Evolutionary conservation across 1,140 invertebrate species (phyloP), one percentile per base, ranked within the genome.

Genomic region (Hydropsyche tenuis): DNA sequence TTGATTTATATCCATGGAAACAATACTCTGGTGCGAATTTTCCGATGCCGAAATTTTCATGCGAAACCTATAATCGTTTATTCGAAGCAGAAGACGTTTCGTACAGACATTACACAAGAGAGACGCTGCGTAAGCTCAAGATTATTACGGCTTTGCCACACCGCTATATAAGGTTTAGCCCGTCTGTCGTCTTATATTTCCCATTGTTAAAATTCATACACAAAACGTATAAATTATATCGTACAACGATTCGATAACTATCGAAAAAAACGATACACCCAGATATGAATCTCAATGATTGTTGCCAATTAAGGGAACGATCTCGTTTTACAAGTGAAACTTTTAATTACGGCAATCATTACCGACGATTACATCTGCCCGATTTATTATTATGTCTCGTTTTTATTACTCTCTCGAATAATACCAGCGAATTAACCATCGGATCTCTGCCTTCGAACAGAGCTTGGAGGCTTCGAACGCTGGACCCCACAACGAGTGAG

Each of bases 111-210:
- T 60, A 60, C 56, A 60, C 23, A 27, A 60, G 23, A 60, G 23
- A 60, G 56, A 25, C 6, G 51, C 56, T 60, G 56, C 56, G 56
- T 60, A 60, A 60, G 56, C 56, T 60, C 56, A 14, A 60, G 56
- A 60, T 60, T 60, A 60, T 60, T 60, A 60, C n/a, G 56, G 56
- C 56, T 60, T 60, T 60, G 51, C 22, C 45, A 46, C 45, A 46
- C 16, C 45, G 45, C 45, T 46, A 46, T 46, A 46, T 46, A 16
- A 20, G 48, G 16, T 53, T 53, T 20, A 53, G 48, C 18, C 23
- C 56, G 56, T 18, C 12, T 60, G 20, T 60, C 56, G 56, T 27
- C 12, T 60, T 60, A 60, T 60, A 60, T 23, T 25, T 23, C 56
- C 20, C 20, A 60, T 23, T 23, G 56, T 60, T 60, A 60, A 37